Evolutionary conservation across 2,113 vertebrate genomes (phyloP).

Genomic region (Caranx ignobilis): DNA sequence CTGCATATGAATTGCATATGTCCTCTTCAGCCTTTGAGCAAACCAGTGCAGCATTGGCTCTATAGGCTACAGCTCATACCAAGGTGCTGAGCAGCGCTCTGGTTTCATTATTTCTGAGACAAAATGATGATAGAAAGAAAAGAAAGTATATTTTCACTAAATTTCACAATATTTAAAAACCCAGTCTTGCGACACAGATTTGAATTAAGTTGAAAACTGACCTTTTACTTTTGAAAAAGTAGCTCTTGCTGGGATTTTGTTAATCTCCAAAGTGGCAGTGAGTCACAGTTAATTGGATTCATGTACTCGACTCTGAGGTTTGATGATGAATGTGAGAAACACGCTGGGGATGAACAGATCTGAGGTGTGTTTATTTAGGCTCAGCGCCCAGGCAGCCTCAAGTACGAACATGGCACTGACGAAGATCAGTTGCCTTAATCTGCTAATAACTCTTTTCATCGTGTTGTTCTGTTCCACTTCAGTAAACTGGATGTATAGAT

Average conservation of each 20-base stretch:
- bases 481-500: slow-evolving; percentile 29
- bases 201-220: neutral
- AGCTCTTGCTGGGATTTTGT: neutral
- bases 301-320: slow-evolving; percentile 19
- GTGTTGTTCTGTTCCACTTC: slow-evolving; percentile 39
- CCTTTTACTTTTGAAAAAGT: neutral
- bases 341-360: slow-evolving; percentile 5
- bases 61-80: slow-evolving; percentile 3
- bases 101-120: neutral
- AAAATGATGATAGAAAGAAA: too few species aligned
- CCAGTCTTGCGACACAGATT: neutral
- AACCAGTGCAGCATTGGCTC: slow-evolving; percentile 8
- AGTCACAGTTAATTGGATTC: slow-evolving; percentile 30
- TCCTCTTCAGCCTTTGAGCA: slow-evolving; percentile 32
- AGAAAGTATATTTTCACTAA: neutral
- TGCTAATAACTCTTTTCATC: slow-evolving; percentile 29
- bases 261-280: neutral
- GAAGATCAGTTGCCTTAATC: slow-evolving; percentile 34
- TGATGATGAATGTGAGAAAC: slow-evolving; percentile 27
- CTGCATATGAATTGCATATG: slow-evolving; percentile 67
- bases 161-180: slow-evolving; percentile 24
- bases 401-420: slow-evolving; percentile 21
- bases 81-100: slow-evolving; percentile 19
- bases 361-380: slow-evolving; percentile 48
- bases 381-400: slow-evolving; percentile 6